Conservation (phyloP, 2,888 invertebrate genomes). For the Orthosia incerta region DNA sequence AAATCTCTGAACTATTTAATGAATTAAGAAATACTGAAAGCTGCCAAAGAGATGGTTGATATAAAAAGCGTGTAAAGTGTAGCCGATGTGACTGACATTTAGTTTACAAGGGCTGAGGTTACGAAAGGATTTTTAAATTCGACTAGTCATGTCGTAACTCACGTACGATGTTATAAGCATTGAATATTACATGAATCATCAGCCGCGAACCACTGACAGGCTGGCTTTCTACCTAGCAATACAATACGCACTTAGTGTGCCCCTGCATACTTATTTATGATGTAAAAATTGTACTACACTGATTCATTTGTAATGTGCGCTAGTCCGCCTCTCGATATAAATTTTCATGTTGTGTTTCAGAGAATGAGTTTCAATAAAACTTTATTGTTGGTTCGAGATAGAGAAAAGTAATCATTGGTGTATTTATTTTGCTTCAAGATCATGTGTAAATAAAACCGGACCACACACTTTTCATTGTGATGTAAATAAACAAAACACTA, state of each 20-base stretch:
- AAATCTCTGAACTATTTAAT: constrained; percentile 75
- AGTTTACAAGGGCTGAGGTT: constrained; percentile 81
- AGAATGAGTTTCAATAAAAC: constrained; percentile 36
- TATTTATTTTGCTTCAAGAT: constrained; percentile 20
- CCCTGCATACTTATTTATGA: constrained; percentile 40
- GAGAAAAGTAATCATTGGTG: constrained; percentile 7
- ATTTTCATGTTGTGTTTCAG: constrained; percentile 35
- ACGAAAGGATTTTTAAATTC: constrained; percentile 78
- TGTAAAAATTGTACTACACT: constrained; percentile 49
- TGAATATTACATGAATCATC: constrained; percentile 73
- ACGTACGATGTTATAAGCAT: constrained; percentile 72
- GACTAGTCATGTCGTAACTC: constrained; percentile 75
- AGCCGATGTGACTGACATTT: constrained; percentile 76
- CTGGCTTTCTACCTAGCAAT: constrained; percentile 58
- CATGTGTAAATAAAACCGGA: constrained; percentile 5
- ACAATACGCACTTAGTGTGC: constrained; percentile 47
- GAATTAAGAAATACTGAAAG: constrained; percentile 77
- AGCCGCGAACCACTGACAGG: constrained; percentile 52
- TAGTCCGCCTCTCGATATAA: constrained; percentile 25
- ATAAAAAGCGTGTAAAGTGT: constrained; percentile 73
- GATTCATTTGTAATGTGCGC: constrained; percentile 50
- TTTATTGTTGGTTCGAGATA: constrained; percentile 26
- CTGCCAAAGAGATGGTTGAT: constrained; percentile 79
- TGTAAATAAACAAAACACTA: constrained; percentile 20
- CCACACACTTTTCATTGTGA: background rate